Evolutionary conservation across 1,140 invertebrate species (phyloP), one percentile per base, ranked within the genome.

Genomic region (Phymastichus coffea): DNA sequence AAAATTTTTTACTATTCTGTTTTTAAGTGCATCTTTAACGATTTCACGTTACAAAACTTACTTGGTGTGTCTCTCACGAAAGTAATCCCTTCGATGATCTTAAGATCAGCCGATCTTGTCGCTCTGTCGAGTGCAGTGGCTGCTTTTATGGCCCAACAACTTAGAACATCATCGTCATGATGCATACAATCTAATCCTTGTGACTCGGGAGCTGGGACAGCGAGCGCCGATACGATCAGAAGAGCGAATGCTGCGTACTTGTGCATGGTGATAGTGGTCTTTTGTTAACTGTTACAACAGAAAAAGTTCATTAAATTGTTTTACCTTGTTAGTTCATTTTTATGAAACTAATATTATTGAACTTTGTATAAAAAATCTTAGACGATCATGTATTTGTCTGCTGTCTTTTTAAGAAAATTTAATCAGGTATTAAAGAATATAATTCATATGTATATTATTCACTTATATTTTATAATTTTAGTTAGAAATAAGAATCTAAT

Each of bases 71-170:
- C 75, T 22, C 82, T 80, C 44, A 84, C 74, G 59, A 88, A 83
- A 26, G 78, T 80, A 10, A 88, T 70, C 22, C 86, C 86, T 38
- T 82, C 79, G 57, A 83, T 35, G 17, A 87, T 62, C 23, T 84
- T 71, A 49, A 88, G 77, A 63, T 85, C 80, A 54, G 73, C 73
- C 54, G 83, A 82, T 58, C 83, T 80, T 17, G 84, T 76, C 0
- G 85, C 85, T 44, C 83, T 80, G 38, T 84, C 78, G 14, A 88
- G 54, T 8, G 78, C 77, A 15, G 77, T 79, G 49, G 83, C 76
- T 9, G 83, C 79, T 66, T 86, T 87, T 33, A 86, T 81, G 22
- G 82, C 80, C 33, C 85, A 64, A 68, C 86, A 87, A 46, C 78
- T 81, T 61, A 82, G 66, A 38, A 85, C 64, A 23, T 82, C 81